phyloP scores from a whole-genome alignment of 1,140 invertebrate species.

The Drosophila mauritiana region DNA sequence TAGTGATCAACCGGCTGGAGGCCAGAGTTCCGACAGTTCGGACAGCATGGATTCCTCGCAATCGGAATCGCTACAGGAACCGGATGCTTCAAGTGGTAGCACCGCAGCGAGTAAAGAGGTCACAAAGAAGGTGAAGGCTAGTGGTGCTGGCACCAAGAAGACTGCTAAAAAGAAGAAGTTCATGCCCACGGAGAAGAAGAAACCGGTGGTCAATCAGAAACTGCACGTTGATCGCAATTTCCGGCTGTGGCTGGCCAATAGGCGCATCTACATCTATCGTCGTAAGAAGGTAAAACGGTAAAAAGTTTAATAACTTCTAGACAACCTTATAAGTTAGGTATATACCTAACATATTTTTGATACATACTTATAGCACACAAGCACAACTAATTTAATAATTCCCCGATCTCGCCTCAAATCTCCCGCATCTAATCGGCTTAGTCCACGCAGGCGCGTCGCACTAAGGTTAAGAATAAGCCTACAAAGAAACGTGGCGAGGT shows the following conservation, averaged over 20 bases:
- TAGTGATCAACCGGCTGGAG: background rate
- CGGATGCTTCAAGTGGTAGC: slow-evolving; percentile 1
- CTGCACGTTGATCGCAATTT: slow-evolving; percentile 66
- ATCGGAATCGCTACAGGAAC: slow-evolving; percentile 14
- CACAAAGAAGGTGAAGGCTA: background rate
- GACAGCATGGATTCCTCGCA: slow-evolving; percentile 34
- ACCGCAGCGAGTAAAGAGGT: background rate
- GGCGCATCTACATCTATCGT: slow-evolving; percentile 72
- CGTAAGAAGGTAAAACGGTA: slow-evolving; percentile 50
- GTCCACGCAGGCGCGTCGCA: slow-evolving; percentile 55
- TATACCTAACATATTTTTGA: no score
- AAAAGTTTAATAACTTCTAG: no score
- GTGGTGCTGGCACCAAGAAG: slow-evolving; percentile 7
- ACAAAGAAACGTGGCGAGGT: slow-evolving; percentile 65
- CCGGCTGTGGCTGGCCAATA: slow-evolving; percentile 75
- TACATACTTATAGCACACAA: background rate
- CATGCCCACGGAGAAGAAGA: slow-evolving; percentile 55
- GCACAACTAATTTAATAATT: background rate
- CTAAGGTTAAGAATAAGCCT: slow-evolving; percentile 60
- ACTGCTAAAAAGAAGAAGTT: slow-evolving; percentile 51
- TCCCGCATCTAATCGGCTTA: slow-evolving; percentile 21
- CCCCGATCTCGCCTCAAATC: background rate
- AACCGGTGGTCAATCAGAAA: slow-evolving; percentile 29
- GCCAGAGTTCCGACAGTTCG: slow-evolving; percentile 46
- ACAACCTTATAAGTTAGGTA: no score